Base-by-base conservation (phyloP, 92 coral and sea anemone species). In the Epizoanthus stellaris region DNA sequence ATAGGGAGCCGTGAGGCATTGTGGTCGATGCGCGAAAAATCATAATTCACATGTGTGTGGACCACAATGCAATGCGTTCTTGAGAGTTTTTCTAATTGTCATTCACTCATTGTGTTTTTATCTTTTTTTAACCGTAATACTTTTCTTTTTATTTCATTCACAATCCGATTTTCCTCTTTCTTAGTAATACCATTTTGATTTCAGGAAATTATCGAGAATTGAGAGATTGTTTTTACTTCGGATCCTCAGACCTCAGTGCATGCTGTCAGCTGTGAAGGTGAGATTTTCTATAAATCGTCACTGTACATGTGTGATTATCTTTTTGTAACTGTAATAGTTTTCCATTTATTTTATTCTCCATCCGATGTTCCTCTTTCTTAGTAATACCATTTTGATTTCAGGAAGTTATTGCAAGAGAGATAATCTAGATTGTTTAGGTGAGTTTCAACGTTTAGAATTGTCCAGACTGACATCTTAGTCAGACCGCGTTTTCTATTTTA, bases 351-450 rank as follows among this genome's bases (percentile, higher is more conserved):
- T 58, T 58, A 58, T 58, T 58, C 62, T 58, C 62, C 62, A 58
- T 58, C 62, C 62, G 62, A 58, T 58, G 62, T 12, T 58, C 62
- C 62, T 58, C 62, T 58, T 58, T 12, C 7, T 58, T 58, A 58
- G 62, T 58, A 23, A n/a, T n/a, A n/a, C n/a, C n/a, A n/a, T n/a
- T n/a, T n/a, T n/a, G n/a, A n/a, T n/a, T n/a, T n/a, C n/a, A n/a
- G n/a, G n/a, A 57, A 58, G 62, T 58, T 58, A 58, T 58, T 58
- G 62, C 62, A 58, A 58, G 62, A 58, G 62, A 58, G 62, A 58
- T 58, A 58, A 58, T 58, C 62, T 58, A 12, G 62, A 58, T 58
- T 58, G 19, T 58, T 58, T 58, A 58, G 62, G 19, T 58, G 62
- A 58, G 62, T 58, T 58, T 58, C 62, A 58, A 58, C 62, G 62